Conservation (phyloP, 2,113 vertebrate species). For the Reinhardtius hippoglossoides region DNA sequence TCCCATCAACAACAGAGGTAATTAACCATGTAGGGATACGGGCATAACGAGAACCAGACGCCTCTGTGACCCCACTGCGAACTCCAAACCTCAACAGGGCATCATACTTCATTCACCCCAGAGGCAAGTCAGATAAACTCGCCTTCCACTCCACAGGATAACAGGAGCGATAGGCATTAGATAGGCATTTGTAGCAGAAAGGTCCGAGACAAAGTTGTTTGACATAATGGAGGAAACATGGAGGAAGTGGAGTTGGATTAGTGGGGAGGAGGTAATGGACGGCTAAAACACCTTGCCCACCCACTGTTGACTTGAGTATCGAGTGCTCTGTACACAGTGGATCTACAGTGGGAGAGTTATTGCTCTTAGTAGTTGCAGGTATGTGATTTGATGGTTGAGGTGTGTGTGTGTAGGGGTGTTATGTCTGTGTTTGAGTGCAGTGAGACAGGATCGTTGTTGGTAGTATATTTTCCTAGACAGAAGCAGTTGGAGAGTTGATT, state of each 20-base stretch:
- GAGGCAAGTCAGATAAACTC: slow-evolving; percentile 59
- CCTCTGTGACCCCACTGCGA: slow-evolving; percentile 50
- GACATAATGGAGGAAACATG: slow-evolving; percentile 58
- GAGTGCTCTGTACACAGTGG: slow-evolving; percentile 46
- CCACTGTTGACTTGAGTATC: slow-evolving; percentile 32
- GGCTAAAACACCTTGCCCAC: slow-evolving; percentile 19
- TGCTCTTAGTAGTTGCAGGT: slow-evolving; percentile 2
- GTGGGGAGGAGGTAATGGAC: slow-evolving; percentile 31
- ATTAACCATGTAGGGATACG: slow-evolving; percentile 62
- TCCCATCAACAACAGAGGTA: slow-evolving; percentile 63
- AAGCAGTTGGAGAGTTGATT: slow-evolving; percentile 40
- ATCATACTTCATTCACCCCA: slow-evolving; percentile 51
- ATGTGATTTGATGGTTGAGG: not conserved
- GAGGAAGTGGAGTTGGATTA: slow-evolving; percentile 43
- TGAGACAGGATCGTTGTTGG: not conserved
- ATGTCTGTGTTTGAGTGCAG: not conserved
- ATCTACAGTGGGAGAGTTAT: slow-evolving; percentile 35
- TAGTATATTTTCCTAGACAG: slow-evolving; percentile 15
- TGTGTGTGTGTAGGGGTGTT: not conserved
- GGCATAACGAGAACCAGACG: slow-evolving; percentile 68
- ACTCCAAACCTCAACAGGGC: slow-evolving; percentile 64
- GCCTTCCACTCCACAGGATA: slow-evolving; percentile 46
- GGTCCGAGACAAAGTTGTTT: slow-evolving; percentile 65
- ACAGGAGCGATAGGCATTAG: slow-evolving; percentile 18
- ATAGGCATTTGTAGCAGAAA: slow-evolving; percentile 33